A percentile compares a stretch with the other conserved stretches of the same genome.
Conservation (phyloP, 2,888 invertebrate genomes). For the Sepioteuthis lessoniana region DNA sequence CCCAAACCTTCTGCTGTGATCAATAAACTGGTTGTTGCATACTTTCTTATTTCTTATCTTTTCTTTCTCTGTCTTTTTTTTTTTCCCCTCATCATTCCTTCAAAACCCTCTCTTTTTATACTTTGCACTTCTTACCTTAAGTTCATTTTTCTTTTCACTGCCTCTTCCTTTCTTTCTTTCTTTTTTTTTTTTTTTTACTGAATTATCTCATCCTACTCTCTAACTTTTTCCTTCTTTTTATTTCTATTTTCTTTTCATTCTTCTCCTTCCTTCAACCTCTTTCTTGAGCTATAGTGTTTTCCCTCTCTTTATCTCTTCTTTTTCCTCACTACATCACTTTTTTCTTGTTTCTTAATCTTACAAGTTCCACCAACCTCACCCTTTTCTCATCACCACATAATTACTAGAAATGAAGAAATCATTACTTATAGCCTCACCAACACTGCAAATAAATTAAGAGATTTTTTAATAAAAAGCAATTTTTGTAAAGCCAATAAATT, state of each 20-base stretch:
- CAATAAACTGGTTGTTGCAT: conserved; percentile 43
- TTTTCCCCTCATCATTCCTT: background rate
- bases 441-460: background rate
- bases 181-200: background rate
- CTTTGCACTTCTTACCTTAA: background rate
- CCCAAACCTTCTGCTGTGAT: background rate
- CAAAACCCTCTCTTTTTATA: background rate
- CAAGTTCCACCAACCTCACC: background rate
- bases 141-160: background rate
- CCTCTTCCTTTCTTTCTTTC: background rate
- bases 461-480: background rate
- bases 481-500: background rate
- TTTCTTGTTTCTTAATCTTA: background rate
- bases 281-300: background rate
- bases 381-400: background rate
- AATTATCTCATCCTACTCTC: background rate
- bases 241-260: too few relatives aligned
- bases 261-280: background rate
- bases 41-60: background rate
- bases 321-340: background rate
- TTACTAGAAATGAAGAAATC: background rate
- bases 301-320: background rate
- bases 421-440: background rate
- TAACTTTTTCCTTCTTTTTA: background rate
- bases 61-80: background rate